phyloP scores from a whole-genome alignment of 2,113 vertebrate genomes.

The Rhinopithecus roxellana region DNA sequence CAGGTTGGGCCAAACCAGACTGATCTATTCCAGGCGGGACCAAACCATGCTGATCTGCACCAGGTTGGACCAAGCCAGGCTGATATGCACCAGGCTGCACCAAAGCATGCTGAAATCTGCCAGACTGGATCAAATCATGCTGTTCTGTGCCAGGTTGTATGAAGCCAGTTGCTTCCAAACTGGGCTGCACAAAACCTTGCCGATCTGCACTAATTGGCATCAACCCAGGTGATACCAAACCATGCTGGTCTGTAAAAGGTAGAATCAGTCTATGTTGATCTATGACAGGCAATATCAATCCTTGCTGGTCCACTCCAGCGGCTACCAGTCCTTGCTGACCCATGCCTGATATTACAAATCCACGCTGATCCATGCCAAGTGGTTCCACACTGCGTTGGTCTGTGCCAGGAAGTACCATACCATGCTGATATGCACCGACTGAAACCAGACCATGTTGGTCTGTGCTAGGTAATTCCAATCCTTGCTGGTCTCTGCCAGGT shows the following conservation, averaged over 20 bases:
- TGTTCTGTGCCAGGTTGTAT: background rate
- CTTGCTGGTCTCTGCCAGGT: background rate
- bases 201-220: background rate
- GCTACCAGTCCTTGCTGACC: background rate
- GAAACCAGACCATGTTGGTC: background rate
- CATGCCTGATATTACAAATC: background rate
- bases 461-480: background rate
- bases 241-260: background rate
- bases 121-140: fast-evolving
- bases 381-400: background rate
- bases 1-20: background rate
- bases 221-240: background rate
- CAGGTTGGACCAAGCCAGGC: background rate
- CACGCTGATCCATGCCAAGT: background rate
- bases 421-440: background rate
- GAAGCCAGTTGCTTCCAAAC: background rate
- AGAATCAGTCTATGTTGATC: background rate
- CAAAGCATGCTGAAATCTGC: background rate
- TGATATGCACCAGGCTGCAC: background rate
- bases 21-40: fast-evolving
- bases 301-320: background rate
- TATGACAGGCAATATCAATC: background rate
- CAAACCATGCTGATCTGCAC: background rate
- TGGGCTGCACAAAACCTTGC: conserved; percentile 11
- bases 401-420: background rate